Conservation (phyloP, 2,113 vertebrate genomes). For the Castor canadensis region DNA sequence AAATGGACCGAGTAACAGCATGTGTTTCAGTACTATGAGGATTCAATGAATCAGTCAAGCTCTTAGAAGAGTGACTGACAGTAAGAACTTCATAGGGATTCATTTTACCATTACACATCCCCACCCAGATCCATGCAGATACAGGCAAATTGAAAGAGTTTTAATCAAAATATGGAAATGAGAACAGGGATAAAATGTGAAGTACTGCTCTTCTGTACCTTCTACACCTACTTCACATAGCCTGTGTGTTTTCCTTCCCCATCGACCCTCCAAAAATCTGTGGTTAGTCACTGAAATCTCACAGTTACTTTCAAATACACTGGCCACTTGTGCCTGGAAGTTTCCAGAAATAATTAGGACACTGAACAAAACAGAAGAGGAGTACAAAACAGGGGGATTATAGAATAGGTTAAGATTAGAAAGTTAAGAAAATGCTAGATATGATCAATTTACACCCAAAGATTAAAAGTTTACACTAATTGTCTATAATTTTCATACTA, state of each 20-base stretch:
- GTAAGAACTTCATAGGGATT: neutral
- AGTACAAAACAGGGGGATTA: neutral
- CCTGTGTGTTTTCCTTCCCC: neutral
- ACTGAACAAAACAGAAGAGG: neutral
- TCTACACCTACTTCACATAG: neutral
- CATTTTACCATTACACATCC: neutral
- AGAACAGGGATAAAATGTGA: neutral
- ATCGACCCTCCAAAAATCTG: neutral
- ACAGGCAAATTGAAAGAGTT: neutral
- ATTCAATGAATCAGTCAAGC: neutral
- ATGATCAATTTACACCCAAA: neutral
- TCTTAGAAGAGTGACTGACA: neutral
- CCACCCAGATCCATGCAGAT: neutral
- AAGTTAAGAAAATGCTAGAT: neutral
- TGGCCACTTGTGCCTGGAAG: neutral
- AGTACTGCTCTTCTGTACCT: neutral
- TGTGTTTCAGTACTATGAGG: neutral
- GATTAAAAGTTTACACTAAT: neutral
- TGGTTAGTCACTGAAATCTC: neutral
- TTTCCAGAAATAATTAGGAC: neutral
- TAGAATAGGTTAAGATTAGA: neutral
- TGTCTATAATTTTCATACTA: neutral
- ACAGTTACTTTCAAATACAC: neutral
- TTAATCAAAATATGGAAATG: constrained; percentile 8
- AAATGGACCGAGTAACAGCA: neutral